A percentile compares a stretch with the other conserved stretches of the same genome.
Conservation (phyloP, 2,797 vertebrate genomes). For the Otolemur crassicaudatus region DNA sequence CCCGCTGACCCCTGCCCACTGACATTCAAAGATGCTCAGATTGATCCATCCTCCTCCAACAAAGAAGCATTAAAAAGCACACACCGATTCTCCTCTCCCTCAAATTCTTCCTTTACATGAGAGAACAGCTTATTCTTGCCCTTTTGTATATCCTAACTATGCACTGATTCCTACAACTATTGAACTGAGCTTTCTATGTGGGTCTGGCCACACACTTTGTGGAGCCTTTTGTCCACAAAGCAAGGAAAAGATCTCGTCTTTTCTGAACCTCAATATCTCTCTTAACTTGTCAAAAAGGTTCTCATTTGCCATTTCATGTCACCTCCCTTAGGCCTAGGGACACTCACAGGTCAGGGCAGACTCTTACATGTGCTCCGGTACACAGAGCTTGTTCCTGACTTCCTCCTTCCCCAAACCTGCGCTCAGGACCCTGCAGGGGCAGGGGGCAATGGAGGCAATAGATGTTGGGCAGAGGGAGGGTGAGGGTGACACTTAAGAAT, state of each 20-base stretch:
- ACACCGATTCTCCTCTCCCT: neutral
- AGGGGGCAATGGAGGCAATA: neutral
- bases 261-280: neutral
- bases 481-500: too few species aligned
- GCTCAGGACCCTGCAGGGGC: neutral
- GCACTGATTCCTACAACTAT: neutral
- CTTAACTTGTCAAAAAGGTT: neutral
- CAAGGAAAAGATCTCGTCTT: neutral
- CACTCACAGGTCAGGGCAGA: neutral
- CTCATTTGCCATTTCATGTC: neutral
- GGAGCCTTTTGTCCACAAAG: neutral
- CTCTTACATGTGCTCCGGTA: neutral
- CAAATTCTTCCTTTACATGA: neutral
- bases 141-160: neutral
- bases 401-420: neutral
- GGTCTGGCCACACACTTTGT: neutral
- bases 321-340: neutral
- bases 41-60: neutral
- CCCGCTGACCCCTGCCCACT: neutral
- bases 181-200: neutral
- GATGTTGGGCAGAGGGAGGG: accelerated
- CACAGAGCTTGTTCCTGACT: accelerated
- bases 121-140: neutral
- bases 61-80: neutral
- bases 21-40: slow-evolving; percentile 39